phyloP scores from a whole-genome alignment of 2,797 vertebrate genomes.

The Adelosebastes latens region DNA sequence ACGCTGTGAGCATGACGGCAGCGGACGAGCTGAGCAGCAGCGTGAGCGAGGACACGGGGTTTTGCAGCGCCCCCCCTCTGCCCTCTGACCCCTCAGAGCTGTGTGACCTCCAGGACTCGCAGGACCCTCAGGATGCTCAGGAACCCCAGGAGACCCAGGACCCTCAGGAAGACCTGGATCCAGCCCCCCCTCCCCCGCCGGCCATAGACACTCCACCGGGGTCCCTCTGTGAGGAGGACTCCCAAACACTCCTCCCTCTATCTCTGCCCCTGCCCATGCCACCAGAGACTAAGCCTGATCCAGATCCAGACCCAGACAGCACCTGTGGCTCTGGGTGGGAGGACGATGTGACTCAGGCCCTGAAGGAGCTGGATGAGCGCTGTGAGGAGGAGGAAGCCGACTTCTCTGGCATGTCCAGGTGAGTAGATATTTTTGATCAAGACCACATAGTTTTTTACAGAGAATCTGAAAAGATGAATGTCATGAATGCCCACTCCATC shows the following conservation, averaged over 20 bases:
- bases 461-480: background rate
- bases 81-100: conserved; percentile 87
- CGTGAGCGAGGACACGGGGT: conserved; percentile 91
- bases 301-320: conserved; percentile 83
- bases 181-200: conserved; percentile 80
- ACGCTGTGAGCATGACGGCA: conserved; percentile 85
- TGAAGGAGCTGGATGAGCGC: conserved; percentile 96
- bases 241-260: conserved; percentile 75
- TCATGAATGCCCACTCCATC: background rate
- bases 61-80: conserved; percentile 86
- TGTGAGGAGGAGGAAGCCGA: conserved; percentile 98
- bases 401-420: conserved; percentile 95
- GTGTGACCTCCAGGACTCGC: conserved; percentile 85
- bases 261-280: conserved; percentile 57
- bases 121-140: conserved; percentile 74
- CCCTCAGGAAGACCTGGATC: conserved; percentile 83
- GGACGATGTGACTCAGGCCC: conserved; percentile 94
- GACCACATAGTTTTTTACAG: background rate
- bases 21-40: conserved; percentile 91
- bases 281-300: conserved; percentile 47
- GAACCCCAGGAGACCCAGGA: conserved; percentile 80
- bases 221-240: conserved; percentile 88
- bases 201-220: conserved; percentile 89
- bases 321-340: conserved; percentile 92
- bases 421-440: conserved; percentile 7